phyloP scores from a whole-genome alignment of 2,113 vertebrate species.

The Lepisosteus osseus region DNA sequence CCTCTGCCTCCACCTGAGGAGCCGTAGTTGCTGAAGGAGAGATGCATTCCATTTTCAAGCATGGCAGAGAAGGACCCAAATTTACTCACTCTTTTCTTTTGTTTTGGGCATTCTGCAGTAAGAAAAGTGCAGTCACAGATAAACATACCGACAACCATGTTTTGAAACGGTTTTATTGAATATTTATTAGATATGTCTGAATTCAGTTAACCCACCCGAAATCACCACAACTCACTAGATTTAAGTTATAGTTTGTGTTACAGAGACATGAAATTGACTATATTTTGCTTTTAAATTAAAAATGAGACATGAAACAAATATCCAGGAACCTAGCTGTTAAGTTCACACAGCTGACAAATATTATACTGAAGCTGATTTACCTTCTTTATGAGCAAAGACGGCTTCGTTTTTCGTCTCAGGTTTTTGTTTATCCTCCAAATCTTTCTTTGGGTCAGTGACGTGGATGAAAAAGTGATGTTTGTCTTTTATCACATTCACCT shows the following conservation, averaged over 20 bases:
- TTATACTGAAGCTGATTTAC: not conserved
- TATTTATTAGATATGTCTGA: no score
- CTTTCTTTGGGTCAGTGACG: slow-evolving; percentile 55
- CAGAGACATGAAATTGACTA: no score
- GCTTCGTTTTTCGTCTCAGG: no score
- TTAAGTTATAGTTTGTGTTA: no score
- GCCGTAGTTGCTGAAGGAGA: slow-evolving; percentile 81
- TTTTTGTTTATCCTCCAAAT: slow-evolving; percentile 4
- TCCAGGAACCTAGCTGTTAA: no score
- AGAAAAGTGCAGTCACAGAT: not conserved
- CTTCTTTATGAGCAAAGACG: not conserved
- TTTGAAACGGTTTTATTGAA: no score
- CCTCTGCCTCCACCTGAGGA: slow-evolving; percentile 67
- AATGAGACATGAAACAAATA: no score
- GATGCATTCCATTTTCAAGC: slow-evolving; percentile 77
- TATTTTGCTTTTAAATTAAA: no score
- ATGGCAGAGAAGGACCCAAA: slow-evolving; percentile 81
- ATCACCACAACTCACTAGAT: no score
- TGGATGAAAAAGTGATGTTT: slow-evolving; percentile 83
- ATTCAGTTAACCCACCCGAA: no score
- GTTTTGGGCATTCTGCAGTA: slow-evolving; percentile 34
- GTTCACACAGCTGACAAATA: not conserved
- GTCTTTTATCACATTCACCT: slow-evolving; percentile 80
- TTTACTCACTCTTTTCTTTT: slow-evolving; percentile 54
- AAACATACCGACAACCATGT: not conserved